Conservation (phyloP, 2,888 invertebrate genomes). For the Ypsolopha scabrella region DNA sequence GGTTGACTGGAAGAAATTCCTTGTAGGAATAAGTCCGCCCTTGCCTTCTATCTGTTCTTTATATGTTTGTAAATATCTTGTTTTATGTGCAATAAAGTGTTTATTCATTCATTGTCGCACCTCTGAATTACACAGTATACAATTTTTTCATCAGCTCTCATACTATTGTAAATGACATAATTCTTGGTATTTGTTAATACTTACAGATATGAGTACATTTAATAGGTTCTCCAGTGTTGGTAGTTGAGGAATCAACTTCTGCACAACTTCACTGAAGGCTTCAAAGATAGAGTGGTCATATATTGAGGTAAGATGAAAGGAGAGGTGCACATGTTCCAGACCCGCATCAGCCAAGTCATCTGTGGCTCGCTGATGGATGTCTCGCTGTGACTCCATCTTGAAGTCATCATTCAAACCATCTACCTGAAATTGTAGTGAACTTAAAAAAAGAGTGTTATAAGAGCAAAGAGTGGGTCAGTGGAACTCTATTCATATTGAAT, state of each 20-base stretch:
- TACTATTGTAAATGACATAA: no score
- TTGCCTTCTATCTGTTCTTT: no score
- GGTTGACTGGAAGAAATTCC: no score
- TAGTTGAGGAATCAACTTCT: constrained; percentile 97
- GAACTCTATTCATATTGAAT: no score
- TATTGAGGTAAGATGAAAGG: constrained; percentile 97
- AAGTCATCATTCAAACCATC: constrained; percentile 99
- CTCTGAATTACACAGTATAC: no score
- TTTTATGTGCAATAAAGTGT: no score
- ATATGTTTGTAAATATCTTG: no score
- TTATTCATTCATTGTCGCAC: no score
- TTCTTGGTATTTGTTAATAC: constrained; percentile 24
- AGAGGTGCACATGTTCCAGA: constrained; percentile 87
- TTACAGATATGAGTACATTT: constrained; percentile 97
- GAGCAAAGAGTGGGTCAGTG: no score
- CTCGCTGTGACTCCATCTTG: constrained; percentile 98
- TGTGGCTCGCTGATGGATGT: constrained; percentile 96
- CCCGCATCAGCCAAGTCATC: constrained; percentile 94
- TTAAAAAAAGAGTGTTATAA: no score
- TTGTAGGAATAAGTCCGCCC: no score
- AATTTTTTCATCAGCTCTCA: no score
- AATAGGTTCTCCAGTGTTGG: constrained; percentile 97
- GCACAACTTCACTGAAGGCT: constrained; percentile 99
- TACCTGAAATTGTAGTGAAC: constrained; percentile 62
- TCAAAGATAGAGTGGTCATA: constrained; percentile 99